phyloP scores from a whole-genome alignment of 2,888 invertebrate genomes.

The Drosophila conformis region DNA sequence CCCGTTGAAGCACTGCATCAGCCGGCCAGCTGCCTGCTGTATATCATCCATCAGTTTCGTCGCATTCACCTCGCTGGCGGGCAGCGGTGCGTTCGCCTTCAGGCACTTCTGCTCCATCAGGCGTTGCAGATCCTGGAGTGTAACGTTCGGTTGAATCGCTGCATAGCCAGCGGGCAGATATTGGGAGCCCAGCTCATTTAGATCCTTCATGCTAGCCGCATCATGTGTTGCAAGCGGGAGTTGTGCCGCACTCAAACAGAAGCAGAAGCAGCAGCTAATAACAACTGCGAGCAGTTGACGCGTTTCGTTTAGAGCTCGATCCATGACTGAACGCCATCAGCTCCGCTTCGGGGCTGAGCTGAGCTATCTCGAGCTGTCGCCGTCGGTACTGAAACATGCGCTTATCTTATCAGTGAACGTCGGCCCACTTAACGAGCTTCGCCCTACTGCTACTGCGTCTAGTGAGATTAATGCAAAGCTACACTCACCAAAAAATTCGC shows the following conservation, averaged over 20 bases:
- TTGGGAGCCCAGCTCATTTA: slow-evolving; percentile 56
- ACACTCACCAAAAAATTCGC: not conserved
- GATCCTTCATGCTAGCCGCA: slow-evolving; percentile 38
- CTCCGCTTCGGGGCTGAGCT: not conserved
- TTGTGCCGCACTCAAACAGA: slow-evolving; percentile 22
- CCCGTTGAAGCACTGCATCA: slow-evolving; percentile 52
- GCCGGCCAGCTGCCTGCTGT: slow-evolving; percentile 45
- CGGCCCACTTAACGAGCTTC: not conserved
- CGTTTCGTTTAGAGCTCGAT: slow-evolving; percentile 42
- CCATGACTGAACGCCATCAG: slow-evolving; percentile 45
- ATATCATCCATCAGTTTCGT: slow-evolving; percentile 42
- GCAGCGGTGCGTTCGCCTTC: slow-evolving; percentile 86
- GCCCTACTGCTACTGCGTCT: slow-evolving; percentile 12
- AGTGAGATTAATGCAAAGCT: slow-evolving; percentile 20
- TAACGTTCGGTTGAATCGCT: slow-evolving; percentile 46
- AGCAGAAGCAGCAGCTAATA: slow-evolving; percentile 20
- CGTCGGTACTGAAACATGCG: not conserved
- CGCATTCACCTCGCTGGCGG: slow-evolving; percentile 32
- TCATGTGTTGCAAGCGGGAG: slow-evolving; percentile 20
- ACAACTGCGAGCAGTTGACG: slow-evolving; percentile 22
- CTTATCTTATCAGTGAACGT: slow-evolving; percentile 46
- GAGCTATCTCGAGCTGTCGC: slow-evolving; percentile 4
- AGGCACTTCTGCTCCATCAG: slow-evolving; percentile 88
- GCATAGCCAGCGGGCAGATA: slow-evolving; percentile 66
- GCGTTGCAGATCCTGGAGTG: slow-evolving; percentile 85